Evolutionary conservation across 2,888 invertebrate species (phyloP), one percentile per base, ranked within the genome.

Genomic region (Lycia hirtaria): DNA sequence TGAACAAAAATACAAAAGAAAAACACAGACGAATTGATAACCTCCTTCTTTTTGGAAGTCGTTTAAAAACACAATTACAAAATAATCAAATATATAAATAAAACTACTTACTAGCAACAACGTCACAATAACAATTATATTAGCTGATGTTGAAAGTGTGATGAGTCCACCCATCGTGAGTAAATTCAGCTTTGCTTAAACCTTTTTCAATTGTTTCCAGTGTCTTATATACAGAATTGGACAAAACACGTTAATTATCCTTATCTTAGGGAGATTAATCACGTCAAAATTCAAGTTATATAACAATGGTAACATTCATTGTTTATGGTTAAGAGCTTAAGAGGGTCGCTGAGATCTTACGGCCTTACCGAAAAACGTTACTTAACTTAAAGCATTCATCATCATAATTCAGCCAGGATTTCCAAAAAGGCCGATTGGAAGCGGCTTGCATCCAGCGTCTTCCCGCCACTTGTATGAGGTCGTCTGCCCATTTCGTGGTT

Each of bases 231-330:
- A 71, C 54, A 61, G 57, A 41, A 55, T 41, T 2, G 61, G 60
- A 68, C 62, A 67, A 65, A 60, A 41, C n/a, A 22, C 9, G 24
- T 43, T 15, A 24, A 54, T 69, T 70, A 71, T 62, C 59, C 47
- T 54, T 33, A 65, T 65, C 40, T 58, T 32, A 37, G 41, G 50
- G 28, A 54, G 78, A 77, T 78, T 72, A 52, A 64, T 53, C 76
- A 75, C 74, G 71, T 75, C 66, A 56, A 35, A 62, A 7, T 20
- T 7, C 14, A 14, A 14, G 9, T 22, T 45, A 12, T 44, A 20
- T 41, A 41, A 41, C 41, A 41, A 41, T 26, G 26, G 41, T 17
- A 22, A 38, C 5, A 33, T 33, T 9, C 0, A 3, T 35, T 17
- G 10, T 9, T 14, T 7, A 32, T 32, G 2, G 32, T n/a, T 32